Evolutionary conservation across 2,888 invertebrate genomes (phyloP).

Genomic region (Embidobia sp.): DNA sequence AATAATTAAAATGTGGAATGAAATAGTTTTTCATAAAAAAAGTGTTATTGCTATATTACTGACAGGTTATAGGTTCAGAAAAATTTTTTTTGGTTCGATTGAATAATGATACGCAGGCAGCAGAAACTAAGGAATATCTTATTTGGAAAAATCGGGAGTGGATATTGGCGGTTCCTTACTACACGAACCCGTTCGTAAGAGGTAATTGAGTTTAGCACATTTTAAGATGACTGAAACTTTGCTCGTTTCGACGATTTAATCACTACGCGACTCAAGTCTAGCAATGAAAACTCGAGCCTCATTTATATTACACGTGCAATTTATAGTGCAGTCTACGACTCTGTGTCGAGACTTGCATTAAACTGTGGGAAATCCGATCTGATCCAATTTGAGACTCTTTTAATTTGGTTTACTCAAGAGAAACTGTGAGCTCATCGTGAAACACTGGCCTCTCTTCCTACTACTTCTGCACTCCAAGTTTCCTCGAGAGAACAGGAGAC

Average conservation of each 20-base stretch:
- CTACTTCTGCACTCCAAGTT: constrained; percentile 60
- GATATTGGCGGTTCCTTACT: too few species aligned
- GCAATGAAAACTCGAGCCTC: constrained; percentile 64
- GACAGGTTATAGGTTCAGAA: too few species aligned
- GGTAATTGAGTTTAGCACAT: constrained; percentile 54
- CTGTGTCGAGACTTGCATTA: constrained; percentile 64
- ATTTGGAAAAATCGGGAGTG: too few species aligned
- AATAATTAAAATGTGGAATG: too few species aligned
- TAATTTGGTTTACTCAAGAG: constrained; percentile 65
- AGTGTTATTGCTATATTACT: too few species aligned
- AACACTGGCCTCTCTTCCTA: constrained; percentile 55
- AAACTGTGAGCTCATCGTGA: constrained; percentile 63
- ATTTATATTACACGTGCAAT: constrained; percentile 66
- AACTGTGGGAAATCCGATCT: constrained; percentile 65
- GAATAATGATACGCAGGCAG: too few species aligned
- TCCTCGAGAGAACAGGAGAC: constrained; percentile 58
- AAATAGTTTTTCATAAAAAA: too few species aligned
- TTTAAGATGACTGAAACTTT: constrained; percentile 60
- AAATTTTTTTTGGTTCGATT: too few species aligned
- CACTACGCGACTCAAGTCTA: constrained; percentile 55
- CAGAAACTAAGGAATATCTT: too few species aligned
- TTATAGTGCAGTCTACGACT: constrained; percentile 53
- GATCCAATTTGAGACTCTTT: constrained; percentile 65
- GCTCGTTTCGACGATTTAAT: constrained; percentile 64
- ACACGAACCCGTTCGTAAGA: too few species aligned